These are phyloP conservation scores for Meda fulgida DNA, from an alignment of 2,797 vertebrate species.

Conservation along the genomic window DNA sequence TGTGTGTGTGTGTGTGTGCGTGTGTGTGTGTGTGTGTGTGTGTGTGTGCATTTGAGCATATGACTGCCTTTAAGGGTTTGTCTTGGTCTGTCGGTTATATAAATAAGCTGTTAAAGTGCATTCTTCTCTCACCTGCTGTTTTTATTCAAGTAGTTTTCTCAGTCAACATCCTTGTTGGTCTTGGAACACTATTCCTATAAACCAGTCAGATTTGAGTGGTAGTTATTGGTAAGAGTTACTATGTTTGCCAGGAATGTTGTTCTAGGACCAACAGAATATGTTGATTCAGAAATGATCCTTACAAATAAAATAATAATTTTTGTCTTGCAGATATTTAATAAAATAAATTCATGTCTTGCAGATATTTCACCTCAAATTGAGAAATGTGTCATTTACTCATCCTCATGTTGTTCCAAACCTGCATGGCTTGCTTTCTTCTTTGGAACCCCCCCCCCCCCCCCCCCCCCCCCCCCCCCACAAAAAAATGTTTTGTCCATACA, in stretches of 20 bases:
- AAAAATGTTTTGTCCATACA: not conserved
- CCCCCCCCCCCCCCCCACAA: too few species aligned
- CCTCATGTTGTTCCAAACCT: not conserved
- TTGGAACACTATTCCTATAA: constrained; percentile 15
- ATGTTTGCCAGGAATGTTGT: constrained; percentile 11
- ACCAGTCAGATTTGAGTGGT: not conserved
- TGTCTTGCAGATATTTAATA: too few species aligned
- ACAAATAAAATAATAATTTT: too few species aligned
- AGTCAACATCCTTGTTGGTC: constrained; percentile 19
- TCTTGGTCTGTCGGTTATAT: constrained; percentile 1
- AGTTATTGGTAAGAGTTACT: constrained; percentile 1
- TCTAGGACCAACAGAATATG: constrained; percentile 1
- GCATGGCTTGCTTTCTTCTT: not conserved
- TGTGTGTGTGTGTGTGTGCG: too few species aligned
- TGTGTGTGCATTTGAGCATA: not conserved
- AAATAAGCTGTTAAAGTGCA: not conserved
- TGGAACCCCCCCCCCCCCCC: too few species aligned
- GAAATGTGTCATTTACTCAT: not conserved
- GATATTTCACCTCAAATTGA: not conserved
- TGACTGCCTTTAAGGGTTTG: constrained; percentile 7
- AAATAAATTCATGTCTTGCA: too few species aligned
- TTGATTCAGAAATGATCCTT: not conserved
- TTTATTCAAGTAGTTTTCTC: constrained; percentile 7
- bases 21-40: too few species aligned
- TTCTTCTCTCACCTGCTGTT: not conserved